These are phyloP conservation scores for Mus musculus DNA, from an alignment of 2,113 vertebrate genomes.

Conservation along the genomic window GRCm39 chr14:91530501-91531000, in stretches of 20 bases:
- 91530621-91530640: background rate
- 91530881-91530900: background rate
- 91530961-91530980: background rate
- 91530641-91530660: background rate
- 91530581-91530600: background rate
- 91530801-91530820: background rate
- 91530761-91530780: background rate
- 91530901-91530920: background rate
- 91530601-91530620: background rate
- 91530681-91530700: background rate
- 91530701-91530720: background rate
- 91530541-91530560: background rate
- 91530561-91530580: background rate
- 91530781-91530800: background rate
- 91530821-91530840: background rate
- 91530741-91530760: background rate
- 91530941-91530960: background rate
- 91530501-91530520: background rate
- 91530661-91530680: background rate
- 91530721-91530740: background rate
- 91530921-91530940: background rate
- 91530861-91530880: background rate
- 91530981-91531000: background rate
- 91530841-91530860: background rate
- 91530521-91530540: background rate